Percentiles rank a stretch among this genome's conserved stretches.
phyloP scores from a whole-genome alignment of 2,797 vertebrate species.

The Tragopan temminckii region DNA sequence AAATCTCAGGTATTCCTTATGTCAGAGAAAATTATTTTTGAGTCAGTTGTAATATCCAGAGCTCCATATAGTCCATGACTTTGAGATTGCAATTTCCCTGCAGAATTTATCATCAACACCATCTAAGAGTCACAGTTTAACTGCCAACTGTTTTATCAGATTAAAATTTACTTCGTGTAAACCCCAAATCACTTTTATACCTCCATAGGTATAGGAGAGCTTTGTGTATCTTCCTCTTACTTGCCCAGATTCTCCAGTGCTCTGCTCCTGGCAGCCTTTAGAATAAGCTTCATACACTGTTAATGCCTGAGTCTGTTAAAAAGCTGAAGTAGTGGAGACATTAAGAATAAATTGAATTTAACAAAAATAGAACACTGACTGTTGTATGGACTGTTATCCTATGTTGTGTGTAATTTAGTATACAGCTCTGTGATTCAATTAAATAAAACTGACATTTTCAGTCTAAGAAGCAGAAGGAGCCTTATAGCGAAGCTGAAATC shows the following conservation, averaged over 20 bases:
- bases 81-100: background rate
- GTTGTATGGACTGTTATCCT: background rate
- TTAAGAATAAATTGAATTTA: background rate
- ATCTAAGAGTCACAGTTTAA: background rate
- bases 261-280: background rate
- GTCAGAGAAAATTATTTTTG: background rate
- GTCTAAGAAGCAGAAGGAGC: background rate
- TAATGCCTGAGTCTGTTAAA: background rate
- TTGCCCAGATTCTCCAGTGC: background rate
- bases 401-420: constrained; percentile 9
- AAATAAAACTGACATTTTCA: background rate
- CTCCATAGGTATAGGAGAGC: background rate
- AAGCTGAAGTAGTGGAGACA: background rate
- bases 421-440: background rate
- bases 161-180: background rate
- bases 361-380: background rate
- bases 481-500: background rate
- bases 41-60: background rate
- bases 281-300: constrained; percentile 4
- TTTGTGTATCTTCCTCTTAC: background rate
- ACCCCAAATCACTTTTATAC: background rate
- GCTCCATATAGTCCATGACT: background rate
- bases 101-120: background rate
- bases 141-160: background rate
- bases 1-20: background rate